Evolutionary conservation across 2,888 invertebrate species (phyloP).

Genomic region (Agrotis exclamationis): DNA sequence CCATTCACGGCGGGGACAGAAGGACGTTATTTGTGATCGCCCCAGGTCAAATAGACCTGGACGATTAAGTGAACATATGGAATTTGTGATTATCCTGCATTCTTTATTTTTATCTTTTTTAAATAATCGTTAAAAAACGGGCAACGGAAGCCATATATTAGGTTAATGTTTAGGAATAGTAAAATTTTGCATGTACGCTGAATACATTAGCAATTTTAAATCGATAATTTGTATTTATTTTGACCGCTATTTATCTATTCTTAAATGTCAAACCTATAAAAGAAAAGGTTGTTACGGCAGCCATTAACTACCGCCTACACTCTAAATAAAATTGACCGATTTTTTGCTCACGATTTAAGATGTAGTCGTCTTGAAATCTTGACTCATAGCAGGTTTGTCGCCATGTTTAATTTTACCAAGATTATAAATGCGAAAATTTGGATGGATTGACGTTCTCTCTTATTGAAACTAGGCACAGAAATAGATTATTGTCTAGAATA

Average conservation of each 20-base stretch:
- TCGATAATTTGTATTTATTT: conserved; percentile 25
- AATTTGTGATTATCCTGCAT: conserved; percentile 31
- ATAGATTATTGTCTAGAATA: no score
- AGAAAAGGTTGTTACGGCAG: conserved; percentile 42
- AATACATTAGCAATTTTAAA: conserved; percentile 17
- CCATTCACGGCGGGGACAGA: conserved; percentile 71
- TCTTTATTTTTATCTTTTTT: conserved; percentile 18
- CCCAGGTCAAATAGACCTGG: conserved; percentile 62
- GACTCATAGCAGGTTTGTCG: conserved; percentile 32
- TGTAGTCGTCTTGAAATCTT: conserved; percentile 30
- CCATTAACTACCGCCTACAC: conserved; percentile 47
- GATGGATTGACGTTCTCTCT: no score
- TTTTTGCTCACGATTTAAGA: conserved; percentile 33
- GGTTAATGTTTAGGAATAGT: conserved; percentile 27
- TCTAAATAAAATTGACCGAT: conserved; percentile 50
- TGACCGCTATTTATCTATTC: conserved; percentile 26
- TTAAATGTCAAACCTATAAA: conserved; percentile 52
- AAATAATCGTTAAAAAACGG: conserved; percentile 10
- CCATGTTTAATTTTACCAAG: conserved; percentile 23
- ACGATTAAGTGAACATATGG: conserved; percentile 58
- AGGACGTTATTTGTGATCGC: conserved; percentile 67
- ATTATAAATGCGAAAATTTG: no score
- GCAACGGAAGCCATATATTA: conserved; percentile 21
- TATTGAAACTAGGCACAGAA: no score
- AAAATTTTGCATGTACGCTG: conserved; percentile 13